Percentiles rank a stretch among this genome's conserved stretches.
These are phyloP conservation scores for Hyperoplus immaculatus DNA, from an alignment of 2,797 vertebrate genomes.

Conservation along the genomic window DNA sequence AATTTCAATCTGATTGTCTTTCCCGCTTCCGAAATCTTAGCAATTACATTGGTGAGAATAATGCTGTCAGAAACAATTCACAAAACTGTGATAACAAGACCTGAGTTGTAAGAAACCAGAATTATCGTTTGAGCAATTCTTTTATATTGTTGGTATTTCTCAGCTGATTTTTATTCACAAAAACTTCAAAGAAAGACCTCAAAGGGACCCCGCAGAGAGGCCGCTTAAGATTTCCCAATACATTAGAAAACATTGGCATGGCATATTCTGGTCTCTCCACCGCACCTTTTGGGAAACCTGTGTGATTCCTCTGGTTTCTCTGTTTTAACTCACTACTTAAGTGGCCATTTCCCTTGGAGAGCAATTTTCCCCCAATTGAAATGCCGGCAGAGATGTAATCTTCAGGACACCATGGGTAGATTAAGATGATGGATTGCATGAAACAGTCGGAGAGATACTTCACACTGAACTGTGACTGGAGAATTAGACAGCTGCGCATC, in stretches of 20 bases:
- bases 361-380: constrained; percentile 63
- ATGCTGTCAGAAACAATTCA: neutral
- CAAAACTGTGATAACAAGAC: neutral
- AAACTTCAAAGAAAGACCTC: neutral
- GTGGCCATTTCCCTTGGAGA: constrained; percentile 46
- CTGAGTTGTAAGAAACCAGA: constrained; percentile 1
- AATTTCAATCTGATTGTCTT: neutral
- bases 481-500: constrained; percentile 9
- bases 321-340: constrained; percentile 40
- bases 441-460: constrained; percentile 37
- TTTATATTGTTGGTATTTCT: constrained; percentile 12
- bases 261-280: neutral
- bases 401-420: constrained; percentile 55
- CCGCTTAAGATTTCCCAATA: constrained; percentile 3
- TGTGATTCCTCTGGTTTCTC: constrained; percentile 14
- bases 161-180: constrained; percentile 18
- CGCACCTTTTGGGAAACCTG: constrained; percentile 5
- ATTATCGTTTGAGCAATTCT: neutral
- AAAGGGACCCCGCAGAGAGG: neutral
- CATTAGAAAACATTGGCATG: neutral
- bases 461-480: constrained; percentile 9
- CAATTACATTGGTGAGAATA: neutral
- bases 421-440: constrained; percentile 67
- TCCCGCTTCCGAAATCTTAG: neutral
- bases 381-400: constrained; percentile 66